A percentile compares a stretch with the other conserved stretches of the same genome.
These are phyloP conservation scores for Dicentrarchus labrax DNA, from an alignment of 2,113 vertebrate species.

Conservation along the genomic window DNA sequence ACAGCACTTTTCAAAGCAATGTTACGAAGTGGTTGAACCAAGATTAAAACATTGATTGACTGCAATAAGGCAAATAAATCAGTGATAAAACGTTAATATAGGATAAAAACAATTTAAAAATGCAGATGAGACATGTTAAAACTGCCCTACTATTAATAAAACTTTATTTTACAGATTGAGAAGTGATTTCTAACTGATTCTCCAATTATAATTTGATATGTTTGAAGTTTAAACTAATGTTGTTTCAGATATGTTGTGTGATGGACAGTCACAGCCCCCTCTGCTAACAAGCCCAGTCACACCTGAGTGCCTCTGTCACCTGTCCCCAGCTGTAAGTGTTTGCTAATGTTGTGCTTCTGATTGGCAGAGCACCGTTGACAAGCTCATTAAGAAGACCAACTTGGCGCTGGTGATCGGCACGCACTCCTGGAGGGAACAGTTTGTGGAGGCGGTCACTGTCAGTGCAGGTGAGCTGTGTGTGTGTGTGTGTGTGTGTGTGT, in stretches of 20 bases:
- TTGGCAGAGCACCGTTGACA: slow-evolving; percentile 94
- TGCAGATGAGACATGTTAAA: too few species aligned
- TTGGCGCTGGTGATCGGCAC: slow-evolving; percentile 95
- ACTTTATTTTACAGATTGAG: too few species aligned
- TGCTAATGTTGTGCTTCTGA: slow-evolving; percentile 58
- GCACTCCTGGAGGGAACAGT: slow-evolving; percentile 96
- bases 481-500: slow-evolving; percentile 35
- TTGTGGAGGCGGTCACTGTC: slow-evolving; percentile 95
- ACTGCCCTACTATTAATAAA: too few species aligned
- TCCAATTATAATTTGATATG: too few species aligned
- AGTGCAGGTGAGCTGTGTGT: slow-evolving; percentile 88
- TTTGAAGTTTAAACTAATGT: too few species aligned
- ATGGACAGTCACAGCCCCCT: neutral
- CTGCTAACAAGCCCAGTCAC: neutral
- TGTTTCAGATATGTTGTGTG: neutral
- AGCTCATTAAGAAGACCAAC: slow-evolving; percentile 98
- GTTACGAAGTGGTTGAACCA: too few species aligned
- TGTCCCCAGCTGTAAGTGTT: slow-evolving; percentile 10
- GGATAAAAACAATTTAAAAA: too few species aligned
- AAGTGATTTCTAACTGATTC: too few species aligned
- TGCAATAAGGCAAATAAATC: too few species aligned
- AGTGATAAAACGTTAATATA: too few species aligned
- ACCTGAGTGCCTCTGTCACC: slow-evolving; percentile 12
- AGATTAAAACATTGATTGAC: too few species aligned
- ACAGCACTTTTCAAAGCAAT: too few species aligned